These are phyloP conservation scores for Pyrocoelia pectoralis DNA, from an alignment of 2,888 invertebrate species.

Conservation along the genomic window DNA sequence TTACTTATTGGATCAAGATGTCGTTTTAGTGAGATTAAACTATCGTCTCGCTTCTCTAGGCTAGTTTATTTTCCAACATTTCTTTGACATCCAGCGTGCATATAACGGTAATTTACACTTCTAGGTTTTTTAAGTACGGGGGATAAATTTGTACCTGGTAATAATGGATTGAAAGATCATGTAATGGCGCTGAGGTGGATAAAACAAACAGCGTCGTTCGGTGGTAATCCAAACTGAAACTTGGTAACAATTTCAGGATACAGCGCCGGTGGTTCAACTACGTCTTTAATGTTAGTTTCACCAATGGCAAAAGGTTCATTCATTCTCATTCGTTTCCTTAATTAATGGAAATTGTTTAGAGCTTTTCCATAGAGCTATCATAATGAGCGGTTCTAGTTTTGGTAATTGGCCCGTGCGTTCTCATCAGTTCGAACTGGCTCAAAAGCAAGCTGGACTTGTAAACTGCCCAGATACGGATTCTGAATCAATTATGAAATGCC, in stretches of 20 bases:
- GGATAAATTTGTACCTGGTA: slow-evolving; percentile 71
- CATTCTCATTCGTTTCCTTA: background rate
- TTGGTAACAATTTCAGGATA: slow-evolving; percentile 71
- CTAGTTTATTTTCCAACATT: slow-evolving; percentile 18
- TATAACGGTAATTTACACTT: no score
- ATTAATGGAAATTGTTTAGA: slow-evolving; percentile 55
- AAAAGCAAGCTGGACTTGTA: slow-evolving; percentile 68
- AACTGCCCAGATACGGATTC: slow-evolving; percentile 66
- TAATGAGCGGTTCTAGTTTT: slow-evolving; percentile 71
- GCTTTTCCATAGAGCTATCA: slow-evolving; percentile 74
- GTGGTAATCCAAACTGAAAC: slow-evolving; percentile 73
- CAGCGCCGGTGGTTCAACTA: slow-evolving; percentile 60
- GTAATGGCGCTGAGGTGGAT: slow-evolving; percentile 73
- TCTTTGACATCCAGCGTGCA: no score
- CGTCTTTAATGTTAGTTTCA: slow-evolving; percentile 65
- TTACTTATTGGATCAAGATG: slow-evolving; percentile 65
- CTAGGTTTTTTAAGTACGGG: slow-evolving; percentile 66
- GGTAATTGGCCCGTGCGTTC: slow-evolving; percentile 63
- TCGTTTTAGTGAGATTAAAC: slow-evolving; percentile 68
- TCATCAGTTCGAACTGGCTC: slow-evolving; percentile 66
- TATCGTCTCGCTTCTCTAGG: slow-evolving; percentile 65
- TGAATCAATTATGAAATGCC: slow-evolving; percentile 66
- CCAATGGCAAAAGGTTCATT: slow-evolving; percentile 68
- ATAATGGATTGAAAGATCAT: slow-evolving; percentile 76
- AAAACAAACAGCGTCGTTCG: slow-evolving; percentile 69